phyloP scores from a whole-genome alignment of 92 coral and sea anemone genomes.

The Diadumene lineata region DNA sequence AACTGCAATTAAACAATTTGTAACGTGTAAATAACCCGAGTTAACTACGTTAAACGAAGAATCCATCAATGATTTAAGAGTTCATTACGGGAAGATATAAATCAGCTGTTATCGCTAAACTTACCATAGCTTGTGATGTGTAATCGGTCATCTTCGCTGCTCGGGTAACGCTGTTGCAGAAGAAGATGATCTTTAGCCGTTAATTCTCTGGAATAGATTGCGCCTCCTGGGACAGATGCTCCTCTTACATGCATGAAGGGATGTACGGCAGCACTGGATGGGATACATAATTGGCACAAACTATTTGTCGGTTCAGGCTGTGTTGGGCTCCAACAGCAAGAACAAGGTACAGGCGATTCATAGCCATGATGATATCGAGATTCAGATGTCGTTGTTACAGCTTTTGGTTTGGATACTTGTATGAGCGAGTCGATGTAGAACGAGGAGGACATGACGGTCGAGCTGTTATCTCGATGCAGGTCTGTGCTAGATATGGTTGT shows the following conservation, averaged over 20 bases:
- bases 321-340: slow-evolving; percentile 96
- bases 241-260: slow-evolving; percentile 90
- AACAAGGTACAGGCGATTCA: slow-evolving; percentile 87
- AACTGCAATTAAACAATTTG: slow-evolving; percentile 29
- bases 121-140: slow-evolving; percentile 91
- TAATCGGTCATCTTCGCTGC: slow-evolving; percentile 69
- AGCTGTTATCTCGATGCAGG: slow-evolving; percentile 33
- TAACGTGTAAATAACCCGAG: not conserved
- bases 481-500: slow-evolving; percentile 42
- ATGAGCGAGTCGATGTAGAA: slow-evolving; percentile 98
- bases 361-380: slow-evolving; percentile 56
- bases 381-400: slow-evolving; percentile 65
- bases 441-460: slow-evolving; percentile 77
- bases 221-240: slow-evolving; percentile 74
- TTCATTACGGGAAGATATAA: slow-evolving; percentile 27
- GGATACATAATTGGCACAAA: slow-evolving; percentile 92
- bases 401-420: slow-evolving; percentile 79
- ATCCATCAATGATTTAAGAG: slow-evolving; percentile 48
- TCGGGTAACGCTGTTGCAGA: slow-evolving; percentile 78
- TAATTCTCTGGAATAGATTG: slow-evolving; percentile 68
- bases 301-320: slow-evolving; percentile 89
- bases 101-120: slow-evolving; percentile 34
- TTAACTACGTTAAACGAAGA: slow-evolving; percentile 6
- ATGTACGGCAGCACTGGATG: slow-evolving; percentile 74
- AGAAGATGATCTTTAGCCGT: slow-evolving; percentile 75